Evolutionary conservation across 2,888 invertebrate species (phyloP).

Genomic region (Nudaria mundana): DNA sequence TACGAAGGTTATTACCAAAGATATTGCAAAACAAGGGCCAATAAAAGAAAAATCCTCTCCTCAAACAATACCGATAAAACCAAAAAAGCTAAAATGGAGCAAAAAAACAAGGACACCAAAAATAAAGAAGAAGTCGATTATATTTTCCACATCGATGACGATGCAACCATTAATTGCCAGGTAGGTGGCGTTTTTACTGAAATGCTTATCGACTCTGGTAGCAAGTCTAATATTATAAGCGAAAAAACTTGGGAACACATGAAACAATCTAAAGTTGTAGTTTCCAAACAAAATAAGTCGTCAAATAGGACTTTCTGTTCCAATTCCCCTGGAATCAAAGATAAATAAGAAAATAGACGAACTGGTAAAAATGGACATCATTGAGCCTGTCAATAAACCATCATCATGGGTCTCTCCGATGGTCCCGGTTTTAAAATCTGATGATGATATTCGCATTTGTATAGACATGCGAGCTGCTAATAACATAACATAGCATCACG

Average conservation of each 20-base stretch:
- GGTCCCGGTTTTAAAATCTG: neutral
- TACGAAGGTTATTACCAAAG: slow-evolving; percentile 11
- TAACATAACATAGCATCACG: too few species aligned
- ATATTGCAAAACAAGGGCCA: slow-evolving; percentile 10
- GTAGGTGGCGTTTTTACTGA: slow-evolving; percentile 10
- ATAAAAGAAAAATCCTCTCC: neutral
- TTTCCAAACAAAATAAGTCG: slow-evolving; percentile 10
- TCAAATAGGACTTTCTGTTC: slow-evolving; percentile 16
- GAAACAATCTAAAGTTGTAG: slow-evolving; percentile 7
- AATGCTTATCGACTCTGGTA: slow-evolving; percentile 27
- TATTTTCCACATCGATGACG: slow-evolving; percentile 20
- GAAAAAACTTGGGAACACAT: slow-evolving; percentile 18
- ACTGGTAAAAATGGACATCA: too few species aligned
- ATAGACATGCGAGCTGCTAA: slow-evolving; percentile 4
- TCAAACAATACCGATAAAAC: neutral
- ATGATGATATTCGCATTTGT: neutral
- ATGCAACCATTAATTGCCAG: slow-evolving; percentile 13
- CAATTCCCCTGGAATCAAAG: slow-evolving; percentile 14
- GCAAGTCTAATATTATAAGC: slow-evolving; percentile 19
- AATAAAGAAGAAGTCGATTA: slow-evolving; percentile 8
- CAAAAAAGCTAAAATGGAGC: neutral
- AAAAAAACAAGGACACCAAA: neutral
- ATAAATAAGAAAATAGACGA: slow-evolving; percentile 5
- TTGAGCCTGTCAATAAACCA: too few species aligned
- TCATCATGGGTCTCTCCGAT: slow-evolving; percentile 21